Evolutionary conservation across 1,140 invertebrate genomes (phyloP).

Genomic region (Heterodera carotae): DNA sequence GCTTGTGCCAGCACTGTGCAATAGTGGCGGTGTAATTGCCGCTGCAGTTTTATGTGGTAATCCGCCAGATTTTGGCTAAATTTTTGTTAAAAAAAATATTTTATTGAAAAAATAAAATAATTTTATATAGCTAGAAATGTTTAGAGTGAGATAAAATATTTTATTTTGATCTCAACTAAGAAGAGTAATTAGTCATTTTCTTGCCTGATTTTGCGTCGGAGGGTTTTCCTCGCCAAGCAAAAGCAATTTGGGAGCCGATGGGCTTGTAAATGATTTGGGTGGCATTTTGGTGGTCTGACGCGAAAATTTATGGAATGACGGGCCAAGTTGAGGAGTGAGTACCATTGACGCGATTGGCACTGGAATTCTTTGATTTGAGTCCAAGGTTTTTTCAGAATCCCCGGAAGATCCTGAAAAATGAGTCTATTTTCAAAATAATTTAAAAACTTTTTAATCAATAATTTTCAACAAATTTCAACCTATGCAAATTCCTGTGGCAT

Average conservation of each 20-base stretch:
- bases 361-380: conserved; percentile 2
- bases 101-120: neutral
- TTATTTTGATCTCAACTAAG: neutral
- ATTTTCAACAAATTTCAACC: conserved; percentile 10
- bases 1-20: neutral
- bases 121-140: neutral
- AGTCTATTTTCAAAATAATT: neutral
- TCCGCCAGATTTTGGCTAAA: neutral
- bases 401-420: conserved; percentile 27
- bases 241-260: conserved; percentile 25
- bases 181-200: too few species aligned
- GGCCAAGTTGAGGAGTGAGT: conserved; percentile 36
- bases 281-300: conserved; percentile 4
- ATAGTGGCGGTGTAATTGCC: conserved; percentile 9
- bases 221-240: conserved; percentile 32
- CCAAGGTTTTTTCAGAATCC: conserved; percentile 1
- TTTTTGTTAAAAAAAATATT: neutral
- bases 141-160: too few species aligned
- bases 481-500: conserved; percentile 48
- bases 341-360: conserved; percentile 39
- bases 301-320: conserved; percentile 9
- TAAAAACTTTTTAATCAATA: neutral
- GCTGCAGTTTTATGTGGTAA: conserved; percentile 23
- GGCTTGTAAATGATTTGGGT: conserved; percentile 27
- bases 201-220: conserved; percentile 36